A percentile compares a stretch with the other conserved stretches of the same genome.
phyloP scores from a whole-genome alignment of 2,888 invertebrate genomes.

The Drosophila colorata region DNA sequence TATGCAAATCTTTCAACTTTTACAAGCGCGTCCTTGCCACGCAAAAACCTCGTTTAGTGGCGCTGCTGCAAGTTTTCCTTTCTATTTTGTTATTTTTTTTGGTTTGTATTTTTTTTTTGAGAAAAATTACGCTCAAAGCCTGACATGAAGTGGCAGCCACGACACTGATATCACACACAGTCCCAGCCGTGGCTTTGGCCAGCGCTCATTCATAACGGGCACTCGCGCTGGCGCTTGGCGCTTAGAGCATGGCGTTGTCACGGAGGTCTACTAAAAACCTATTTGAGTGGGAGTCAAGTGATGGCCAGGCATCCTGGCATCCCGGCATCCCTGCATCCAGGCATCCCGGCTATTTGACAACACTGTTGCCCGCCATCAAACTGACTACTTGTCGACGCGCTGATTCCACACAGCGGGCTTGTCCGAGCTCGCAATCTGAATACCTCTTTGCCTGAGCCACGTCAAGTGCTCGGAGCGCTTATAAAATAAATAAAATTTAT shows the following conservation, averaged over 20 bases:
- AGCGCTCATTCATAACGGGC: constrained; percentile 58
- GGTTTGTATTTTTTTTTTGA: constrained; percentile 32
- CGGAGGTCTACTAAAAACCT: constrained; percentile 61
- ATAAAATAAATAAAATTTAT: constrained; percentile 81
- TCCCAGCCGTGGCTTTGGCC: constrained; percentile 29
- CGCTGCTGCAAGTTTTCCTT: constrained; percentile 30
- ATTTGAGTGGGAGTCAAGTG: constrained; percentile 50
- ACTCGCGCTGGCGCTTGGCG: constrained; percentile 7
- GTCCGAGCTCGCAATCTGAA: constrained; percentile 37
- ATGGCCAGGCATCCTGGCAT: constrained; percentile 25
- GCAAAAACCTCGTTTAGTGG: constrained; percentile 73
- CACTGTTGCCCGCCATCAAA: constrained; percentile 67
- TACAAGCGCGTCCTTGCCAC: constrained; percentile 75
- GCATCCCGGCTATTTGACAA: constrained; percentile 63
- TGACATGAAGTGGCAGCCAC: constrained; percentile 70
- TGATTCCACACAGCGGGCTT: constrained; percentile 18
- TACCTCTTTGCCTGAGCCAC: constrained; percentile 68
- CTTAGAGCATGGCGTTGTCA: constrained; percentile 3
- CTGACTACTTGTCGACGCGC: constrained; percentile 55
- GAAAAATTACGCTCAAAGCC: constrained; percentile 73
- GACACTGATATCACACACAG: constrained; percentile 67
- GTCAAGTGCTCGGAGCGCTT: constrained; percentile 73
- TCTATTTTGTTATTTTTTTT: constrained; percentile 20
- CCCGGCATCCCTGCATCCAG: neutral
- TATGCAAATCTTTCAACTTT: constrained; percentile 82